These are phyloP conservation scores for Epinotia ramella DNA, from an alignment of 2,888 invertebrate species.

Conservation along the genomic window DNA sequence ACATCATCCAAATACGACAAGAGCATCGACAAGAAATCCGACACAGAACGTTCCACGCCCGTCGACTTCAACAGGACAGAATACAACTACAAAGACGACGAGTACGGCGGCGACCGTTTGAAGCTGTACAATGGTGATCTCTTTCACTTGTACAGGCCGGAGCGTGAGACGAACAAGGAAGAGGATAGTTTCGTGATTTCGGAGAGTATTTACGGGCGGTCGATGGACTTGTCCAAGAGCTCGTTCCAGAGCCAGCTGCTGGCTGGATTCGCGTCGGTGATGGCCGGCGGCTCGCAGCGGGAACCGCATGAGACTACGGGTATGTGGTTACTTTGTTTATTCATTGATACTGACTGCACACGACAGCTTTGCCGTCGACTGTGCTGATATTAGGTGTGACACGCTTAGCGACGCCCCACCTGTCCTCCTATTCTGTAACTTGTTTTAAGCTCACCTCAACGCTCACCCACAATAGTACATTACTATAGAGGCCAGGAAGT, in stretches of 20 bases:
- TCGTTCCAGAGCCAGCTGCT: constrained; percentile 77
- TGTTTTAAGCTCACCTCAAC: too few relatives aligned
- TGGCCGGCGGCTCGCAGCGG: constrained; percentile 74
- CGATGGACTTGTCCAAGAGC: constrained; percentile 76
- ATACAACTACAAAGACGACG: constrained; percentile 75
- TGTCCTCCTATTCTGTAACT: too few relatives aligned
- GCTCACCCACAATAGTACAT: too few relatives aligned
- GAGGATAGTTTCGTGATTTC: constrained; percentile 63
- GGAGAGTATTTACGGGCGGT: constrained; percentile 74
- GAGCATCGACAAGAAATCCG: constrained; percentile 54
- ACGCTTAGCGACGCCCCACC: too few relatives aligned
- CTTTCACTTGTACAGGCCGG: constrained; percentile 74
- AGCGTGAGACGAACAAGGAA: constrained; percentile 68
- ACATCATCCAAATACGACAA: constrained; percentile 67
- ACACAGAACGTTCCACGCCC: constrained; percentile 64
- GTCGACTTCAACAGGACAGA: constrained; percentile 65
- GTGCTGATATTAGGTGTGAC: too few relatives aligned
- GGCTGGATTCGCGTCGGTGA: constrained; percentile 78
- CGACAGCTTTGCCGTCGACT: too few relatives aligned
- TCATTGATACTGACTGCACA: too few relatives aligned
- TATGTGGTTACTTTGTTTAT: background rate
- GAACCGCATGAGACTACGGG: constrained; percentile 64
- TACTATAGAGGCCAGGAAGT: too few relatives aligned
- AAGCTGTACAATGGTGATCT: constrained; percentile 75
- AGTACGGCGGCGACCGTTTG: constrained; percentile 69